These are phyloP conservation scores for Crossocerus cetratus DNA, from an alignment of 2,888 invertebrate genomes.

Conservation along the genomic window DNA sequence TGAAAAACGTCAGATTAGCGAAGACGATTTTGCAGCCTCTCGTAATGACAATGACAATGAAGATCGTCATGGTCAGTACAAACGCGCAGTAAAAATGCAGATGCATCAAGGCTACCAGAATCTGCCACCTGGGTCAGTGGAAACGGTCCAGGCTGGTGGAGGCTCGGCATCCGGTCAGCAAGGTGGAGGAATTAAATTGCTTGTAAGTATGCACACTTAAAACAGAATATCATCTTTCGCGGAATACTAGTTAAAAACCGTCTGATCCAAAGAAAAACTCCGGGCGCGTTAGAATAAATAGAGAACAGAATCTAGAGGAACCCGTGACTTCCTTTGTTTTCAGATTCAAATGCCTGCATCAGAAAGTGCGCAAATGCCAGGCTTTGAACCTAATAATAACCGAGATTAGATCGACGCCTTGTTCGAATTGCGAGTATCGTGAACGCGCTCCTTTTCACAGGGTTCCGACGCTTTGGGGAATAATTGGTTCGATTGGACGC, in stretches of 20 bases:
- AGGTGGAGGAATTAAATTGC: slow-evolving; percentile 72
- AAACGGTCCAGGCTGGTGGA: slow-evolving; percentile 72
- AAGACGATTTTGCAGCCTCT: slow-evolving; percentile 26
- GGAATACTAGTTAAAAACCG: not conserved
- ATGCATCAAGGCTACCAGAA: slow-evolving; percentile 75
- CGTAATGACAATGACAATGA: slow-evolving; percentile 3
- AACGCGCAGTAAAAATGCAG: slow-evolving; percentile 69
- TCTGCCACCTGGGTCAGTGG: slow-evolving; percentile 71
- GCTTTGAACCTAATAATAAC: slow-evolving; percentile 53
- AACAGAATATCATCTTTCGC: not conserved
- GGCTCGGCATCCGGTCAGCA: slow-evolving; percentile 69
- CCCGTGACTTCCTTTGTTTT: slow-evolving; percentile 58
- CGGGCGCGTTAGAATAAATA: not conserved
- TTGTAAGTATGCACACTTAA: slow-evolving; percentile 63
- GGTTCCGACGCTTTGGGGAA: slow-evolving; percentile 50
- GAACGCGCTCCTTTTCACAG: slow-evolving; percentile 57
- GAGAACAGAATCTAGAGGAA: slow-evolving; percentile 15
- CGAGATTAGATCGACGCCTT: slow-evolving; percentile 41
- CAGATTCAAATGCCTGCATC: slow-evolving; percentile 73
- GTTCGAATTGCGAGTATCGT: slow-evolving; percentile 32
- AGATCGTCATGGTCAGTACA: slow-evolving; percentile 19
- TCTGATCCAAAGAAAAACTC: not conserved
- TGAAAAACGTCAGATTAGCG: slow-evolving; percentile 55
- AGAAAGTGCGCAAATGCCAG: slow-evolving; percentile 55
- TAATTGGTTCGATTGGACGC: slow-evolving; percentile 63